A percentile compares a stretch with the other conserved stretches of the same genome.
phyloP scores from a whole-genome alignment of 2,888 invertebrate species.

The Electrophaes corylata region DNA sequence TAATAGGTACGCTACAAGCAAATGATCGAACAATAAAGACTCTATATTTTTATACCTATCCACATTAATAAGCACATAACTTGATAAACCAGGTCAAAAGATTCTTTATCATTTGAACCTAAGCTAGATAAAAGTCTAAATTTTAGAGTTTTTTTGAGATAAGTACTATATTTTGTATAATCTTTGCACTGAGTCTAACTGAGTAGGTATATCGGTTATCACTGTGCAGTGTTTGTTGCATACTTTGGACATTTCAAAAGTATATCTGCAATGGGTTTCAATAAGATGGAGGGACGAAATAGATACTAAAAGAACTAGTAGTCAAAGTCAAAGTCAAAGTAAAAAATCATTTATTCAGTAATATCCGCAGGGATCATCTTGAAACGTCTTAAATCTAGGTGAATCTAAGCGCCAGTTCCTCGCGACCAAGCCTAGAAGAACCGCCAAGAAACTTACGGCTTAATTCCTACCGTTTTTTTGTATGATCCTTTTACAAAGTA shows the following conservation, averaged over 20 bases:
- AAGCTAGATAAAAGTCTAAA: slow-evolving; percentile 55
- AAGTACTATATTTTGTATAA: slow-evolving; percentile 38
- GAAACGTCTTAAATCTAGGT: no score
- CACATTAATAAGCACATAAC: slow-evolving; percentile 35
- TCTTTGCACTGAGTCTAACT: slow-evolving; percentile 42
- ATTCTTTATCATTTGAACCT: slow-evolving; percentile 41
- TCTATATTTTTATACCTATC: slow-evolving; percentile 27
- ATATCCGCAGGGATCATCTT: no score
- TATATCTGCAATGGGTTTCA: not conserved
- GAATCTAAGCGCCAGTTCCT: no score
- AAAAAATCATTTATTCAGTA: no score
- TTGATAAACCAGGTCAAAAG: slow-evolving; percentile 46
- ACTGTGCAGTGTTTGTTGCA: not conserved
- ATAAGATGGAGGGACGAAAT: no score
- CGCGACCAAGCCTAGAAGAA: no score
- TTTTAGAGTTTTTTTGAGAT: slow-evolving; percentile 58
- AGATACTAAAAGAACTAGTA: not conserved
- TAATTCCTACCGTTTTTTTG: no score
- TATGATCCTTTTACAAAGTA: no score
- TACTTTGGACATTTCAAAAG: not conserved
- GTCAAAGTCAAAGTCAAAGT: no score
- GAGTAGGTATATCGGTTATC: slow-evolving; percentile 25
- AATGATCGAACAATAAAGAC: slow-evolving; percentile 5
- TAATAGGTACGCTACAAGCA: slow-evolving; percentile 1
- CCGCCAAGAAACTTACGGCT: no score